Base-by-base conservation (phyloP, 2,113 vertebrate species). In the Taxidea taxus region DNA sequence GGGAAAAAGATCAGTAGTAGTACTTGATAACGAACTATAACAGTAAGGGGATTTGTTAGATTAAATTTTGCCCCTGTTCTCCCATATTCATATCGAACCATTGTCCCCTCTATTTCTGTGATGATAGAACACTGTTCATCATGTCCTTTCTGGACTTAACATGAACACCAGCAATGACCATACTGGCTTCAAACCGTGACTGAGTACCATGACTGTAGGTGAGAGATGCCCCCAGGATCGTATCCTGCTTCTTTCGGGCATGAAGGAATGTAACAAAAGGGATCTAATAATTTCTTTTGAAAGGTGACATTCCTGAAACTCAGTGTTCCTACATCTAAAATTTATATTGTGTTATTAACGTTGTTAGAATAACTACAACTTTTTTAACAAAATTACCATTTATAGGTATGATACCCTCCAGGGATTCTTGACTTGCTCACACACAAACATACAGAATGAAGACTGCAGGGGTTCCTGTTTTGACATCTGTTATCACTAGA, bases 381-480 rank as follows among this genome's bases (percentile, higher is more conserved):
- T 72, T 85, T 90, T 21, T 42, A 82, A 88, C n/a, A 54, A 87
- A 58, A 68, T 68, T 75, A 77, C 91, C 86, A 89, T 96, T 83
- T 93, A 80, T 87, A 90, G 20, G 23, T 47, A 58, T 44, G 49
- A 62, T 51, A 54, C 85, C 16, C 86, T 90, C 31, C 44, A 84
- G 37, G 49, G n/a, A 62, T 72, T 84, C 18, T 51, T 39, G 12
- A 44, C 89, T 84, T 34, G 64, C 27, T 51, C n/a, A 83, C 72
- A 90, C 21, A 82, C 20, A 77, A 82, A 84, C 47, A 91, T 21
- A 83, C 6, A 47, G 44, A 62, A 44, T 70, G 29, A 60, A 18
- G 25, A 84, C 42, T 39, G 6, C 2, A 64, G n/a, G 7, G 75
- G 23, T n/a, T 83, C 92, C 70, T 92, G 6, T 60, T 96, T 64